Evolutionary conservation across 2,113 vertebrate genomes (phyloP).

Genomic region (Amazona guildingii): DNA sequence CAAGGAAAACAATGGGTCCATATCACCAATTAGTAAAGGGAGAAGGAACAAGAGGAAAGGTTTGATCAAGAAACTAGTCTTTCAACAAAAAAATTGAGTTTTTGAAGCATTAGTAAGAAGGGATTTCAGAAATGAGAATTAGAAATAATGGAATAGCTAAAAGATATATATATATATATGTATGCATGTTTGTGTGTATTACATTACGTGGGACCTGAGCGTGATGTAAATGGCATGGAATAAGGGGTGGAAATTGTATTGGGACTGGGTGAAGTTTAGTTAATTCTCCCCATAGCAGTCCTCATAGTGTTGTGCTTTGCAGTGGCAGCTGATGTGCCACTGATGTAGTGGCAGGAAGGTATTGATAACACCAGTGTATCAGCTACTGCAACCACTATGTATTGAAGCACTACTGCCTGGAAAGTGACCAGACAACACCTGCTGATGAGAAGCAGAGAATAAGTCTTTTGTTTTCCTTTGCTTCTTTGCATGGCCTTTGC

Average conservation of each 20-base stretch:
- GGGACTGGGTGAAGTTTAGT: background rate
- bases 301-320: background rate
- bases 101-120: background rate
- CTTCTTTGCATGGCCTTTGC: background rate
- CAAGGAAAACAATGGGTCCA: background rate
- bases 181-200: background rate
- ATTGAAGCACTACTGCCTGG: background rate
- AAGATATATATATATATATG: background rate
- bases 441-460: background rate
- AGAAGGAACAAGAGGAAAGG: background rate
- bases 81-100: background rate
- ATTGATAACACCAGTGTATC: background rate
- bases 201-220: background rate
- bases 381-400: background rate
- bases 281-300: background rate
- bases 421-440: too few species aligned
- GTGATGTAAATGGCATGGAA: background rate
- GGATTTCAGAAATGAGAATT: background rate
- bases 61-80: background rate
- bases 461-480: background rate
- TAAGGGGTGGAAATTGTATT: background rate
- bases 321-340: background rate
- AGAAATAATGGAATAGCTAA: background rate
- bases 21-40: background rate
- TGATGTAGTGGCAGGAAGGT: background rate